Evolutionary conservation across 2,797 vertebrate species (phyloP).

Genomic region (Echeneis naucrates): DNA sequence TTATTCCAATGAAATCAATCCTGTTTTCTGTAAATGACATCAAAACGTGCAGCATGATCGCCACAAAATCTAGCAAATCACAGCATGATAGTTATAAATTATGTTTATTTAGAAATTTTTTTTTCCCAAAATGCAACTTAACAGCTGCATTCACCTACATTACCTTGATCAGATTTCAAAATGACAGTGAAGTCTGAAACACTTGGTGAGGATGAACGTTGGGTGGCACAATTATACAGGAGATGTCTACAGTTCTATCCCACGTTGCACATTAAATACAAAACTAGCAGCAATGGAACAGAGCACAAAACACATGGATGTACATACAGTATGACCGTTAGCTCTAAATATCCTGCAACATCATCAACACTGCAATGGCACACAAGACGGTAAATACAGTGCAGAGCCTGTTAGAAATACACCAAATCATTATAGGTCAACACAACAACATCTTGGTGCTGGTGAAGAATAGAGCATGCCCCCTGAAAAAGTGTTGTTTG

Average conservation of each 20-base stretch:
- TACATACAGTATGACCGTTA: conserved; percentile 44
- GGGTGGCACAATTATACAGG: conserved; percentile 54
- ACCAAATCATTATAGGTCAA: conserved; percentile 46
- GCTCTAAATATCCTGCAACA: conserved; percentile 51
- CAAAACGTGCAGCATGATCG: conserved; percentile 48
- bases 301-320: conserved; percentile 58
- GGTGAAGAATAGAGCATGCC: conserved; percentile 57
- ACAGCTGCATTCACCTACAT: conserved; percentile 65
- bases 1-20: conserved; percentile 9
- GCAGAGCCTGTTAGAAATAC: conserved; percentile 54
- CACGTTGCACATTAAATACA: conserved; percentile 73
- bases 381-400: conserved; percentile 49
- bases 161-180: conserved; percentile 71
- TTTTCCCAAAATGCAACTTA: conserved; percentile 65
- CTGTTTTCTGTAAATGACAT: conserved; percentile 8
- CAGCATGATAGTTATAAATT: conserved; percentile 79
- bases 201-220: conserved; percentile 51
- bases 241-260: conserved; percentile 62
- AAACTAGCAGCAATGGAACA: conserved; percentile 73
- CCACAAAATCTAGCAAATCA: conserved; percentile 66
- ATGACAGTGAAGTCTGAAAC: conserved; percentile 60
- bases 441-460: conserved; percentile 56
- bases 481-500: conserved; percentile 52
- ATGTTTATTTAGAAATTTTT: conserved; percentile 86
- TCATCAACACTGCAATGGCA: conserved; percentile 63